Conservation (phyloP, 2,113 vertebrate genomes). For the Eolophus roseicapilla region DNA sequence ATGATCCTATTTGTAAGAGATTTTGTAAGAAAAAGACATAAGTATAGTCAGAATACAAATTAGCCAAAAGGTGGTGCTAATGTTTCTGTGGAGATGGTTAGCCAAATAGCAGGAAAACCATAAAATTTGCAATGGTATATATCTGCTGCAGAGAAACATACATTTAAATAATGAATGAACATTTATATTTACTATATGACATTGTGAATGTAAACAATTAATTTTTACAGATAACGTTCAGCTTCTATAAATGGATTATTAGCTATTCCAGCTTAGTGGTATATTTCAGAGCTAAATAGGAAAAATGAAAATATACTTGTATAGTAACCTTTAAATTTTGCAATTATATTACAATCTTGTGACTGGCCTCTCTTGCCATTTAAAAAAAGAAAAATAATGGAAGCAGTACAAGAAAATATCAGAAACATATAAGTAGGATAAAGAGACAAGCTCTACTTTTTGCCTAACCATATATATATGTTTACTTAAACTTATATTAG, state of each 20-base stretch:
- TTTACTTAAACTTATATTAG: neutral
- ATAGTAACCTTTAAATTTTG: conserved; percentile 2
- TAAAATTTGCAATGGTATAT: neutral
- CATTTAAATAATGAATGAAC: conserved; percentile 5
- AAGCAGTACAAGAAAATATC: neutral
- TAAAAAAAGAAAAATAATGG: neutral
- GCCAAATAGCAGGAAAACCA: neutral
- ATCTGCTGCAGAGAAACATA: neutral
- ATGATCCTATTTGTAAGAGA: neutral
- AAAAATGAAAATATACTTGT: conserved; percentile 26
- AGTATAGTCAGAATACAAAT: neutral
- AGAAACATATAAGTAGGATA: neutral
- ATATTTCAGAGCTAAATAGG: conserved; percentile 31
- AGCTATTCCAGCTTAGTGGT: conserved; percentile 22
- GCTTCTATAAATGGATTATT: conserved; percentile 53
- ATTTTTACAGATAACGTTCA: conserved; percentile 44
- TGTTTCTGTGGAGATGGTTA: neutral
- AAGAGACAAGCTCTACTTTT: neutral
- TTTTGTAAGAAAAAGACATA: neutral
- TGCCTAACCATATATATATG: neutral
- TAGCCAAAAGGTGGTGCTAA: conserved; percentile 71
- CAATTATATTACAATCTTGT: neutral
- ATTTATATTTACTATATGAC: conserved; percentile 35
- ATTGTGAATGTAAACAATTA: conserved; percentile 57
- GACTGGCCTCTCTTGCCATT: neutral